phyloP scores from a whole-genome alignment of 2,888 invertebrate species.

The Didymodactylos carnosus region DNA sequence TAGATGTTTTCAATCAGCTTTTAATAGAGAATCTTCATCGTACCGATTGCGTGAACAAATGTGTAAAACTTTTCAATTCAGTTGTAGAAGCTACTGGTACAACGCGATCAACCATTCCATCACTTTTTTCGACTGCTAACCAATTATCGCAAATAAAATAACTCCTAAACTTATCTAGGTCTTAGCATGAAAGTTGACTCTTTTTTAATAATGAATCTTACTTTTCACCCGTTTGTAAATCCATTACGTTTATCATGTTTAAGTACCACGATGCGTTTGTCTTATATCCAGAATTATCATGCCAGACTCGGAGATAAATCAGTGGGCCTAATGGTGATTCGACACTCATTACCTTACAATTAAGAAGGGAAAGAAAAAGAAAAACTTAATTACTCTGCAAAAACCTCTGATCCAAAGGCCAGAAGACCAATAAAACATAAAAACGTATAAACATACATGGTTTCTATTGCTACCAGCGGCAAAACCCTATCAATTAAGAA shows the following conservation, averaged over 20 bases:
- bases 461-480: slow-evolving; percentile 28
- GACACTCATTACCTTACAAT: slow-evolving; percentile 27
- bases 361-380: too few species aligned
- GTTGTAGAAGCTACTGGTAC: slow-evolving; percentile 29
- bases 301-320: slow-evolving; percentile 31
- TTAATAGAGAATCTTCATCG: too few species aligned
- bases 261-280: slow-evolving; percentile 28
- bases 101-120: slow-evolving; percentile 31
- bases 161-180: slow-evolving; percentile 19
- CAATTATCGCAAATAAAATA: slow-evolving; percentile 31
- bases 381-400: too few species aligned
- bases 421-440: too few species aligned
- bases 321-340: slow-evolving; percentile 27
- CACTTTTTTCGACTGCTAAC: slow-evolving; percentile 32
- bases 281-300: slow-evolving; percentile 31
- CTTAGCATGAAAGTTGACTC: neutral
- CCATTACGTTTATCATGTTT: slow-evolving; percentile 27
- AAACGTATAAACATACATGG: too few species aligned
- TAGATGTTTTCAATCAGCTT: too few species aligned
- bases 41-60: slow-evolving; percentile 28
- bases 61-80: slow-evolving; percentile 31
- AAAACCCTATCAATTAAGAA: slow-evolving; percentile 21
- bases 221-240: slow-evolving; percentile 32
- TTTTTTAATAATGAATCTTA: slow-evolving; percentile 16
- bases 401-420: too few species aligned